Evolutionary conservation across 2,113 vertebrate species (phyloP).

Genomic region (Dicerorhinus sumatrensis): DNA sequence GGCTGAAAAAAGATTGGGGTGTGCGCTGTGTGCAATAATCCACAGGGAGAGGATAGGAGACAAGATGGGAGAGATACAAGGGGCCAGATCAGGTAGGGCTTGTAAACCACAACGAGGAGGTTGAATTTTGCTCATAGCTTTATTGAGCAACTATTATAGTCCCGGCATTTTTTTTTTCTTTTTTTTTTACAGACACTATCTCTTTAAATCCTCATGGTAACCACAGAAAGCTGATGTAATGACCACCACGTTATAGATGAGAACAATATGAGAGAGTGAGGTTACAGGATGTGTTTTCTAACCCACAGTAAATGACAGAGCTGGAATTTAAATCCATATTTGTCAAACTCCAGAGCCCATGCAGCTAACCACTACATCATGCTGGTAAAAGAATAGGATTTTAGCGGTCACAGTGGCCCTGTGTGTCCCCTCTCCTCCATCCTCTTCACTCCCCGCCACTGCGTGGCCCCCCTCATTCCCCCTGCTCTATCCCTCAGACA

Average conservation of each 20-base stretch:
- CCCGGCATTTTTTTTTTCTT: background rate
- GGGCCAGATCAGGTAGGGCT: background rate
- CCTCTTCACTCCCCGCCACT: background rate
- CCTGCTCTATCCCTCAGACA: background rate
- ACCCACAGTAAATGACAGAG: background rate
- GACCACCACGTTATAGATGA: background rate
- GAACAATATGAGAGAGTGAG: background rate
- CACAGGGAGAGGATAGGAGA: background rate
- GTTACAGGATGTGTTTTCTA: background rate
- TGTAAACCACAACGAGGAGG: background rate
- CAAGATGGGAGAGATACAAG: rapidly evolving
- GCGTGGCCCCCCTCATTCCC: background rate
- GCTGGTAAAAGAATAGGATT: background rate
- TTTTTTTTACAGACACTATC: background rate
- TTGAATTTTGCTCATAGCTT: background rate
- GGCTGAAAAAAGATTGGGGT: background rate
- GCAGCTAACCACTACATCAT: background rate
- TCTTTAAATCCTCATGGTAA: background rate
- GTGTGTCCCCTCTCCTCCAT: background rate
- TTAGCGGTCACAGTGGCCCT: background rate
- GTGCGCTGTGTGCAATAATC: background rate
- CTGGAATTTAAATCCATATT: background rate
- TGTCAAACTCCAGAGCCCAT: background rate
- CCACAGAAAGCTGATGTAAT: background rate
- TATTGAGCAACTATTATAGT: background rate